Evolutionary conservation across 23 tunicate genomes (phyloP).

Genomic region (Ciona savignyi): DNA sequence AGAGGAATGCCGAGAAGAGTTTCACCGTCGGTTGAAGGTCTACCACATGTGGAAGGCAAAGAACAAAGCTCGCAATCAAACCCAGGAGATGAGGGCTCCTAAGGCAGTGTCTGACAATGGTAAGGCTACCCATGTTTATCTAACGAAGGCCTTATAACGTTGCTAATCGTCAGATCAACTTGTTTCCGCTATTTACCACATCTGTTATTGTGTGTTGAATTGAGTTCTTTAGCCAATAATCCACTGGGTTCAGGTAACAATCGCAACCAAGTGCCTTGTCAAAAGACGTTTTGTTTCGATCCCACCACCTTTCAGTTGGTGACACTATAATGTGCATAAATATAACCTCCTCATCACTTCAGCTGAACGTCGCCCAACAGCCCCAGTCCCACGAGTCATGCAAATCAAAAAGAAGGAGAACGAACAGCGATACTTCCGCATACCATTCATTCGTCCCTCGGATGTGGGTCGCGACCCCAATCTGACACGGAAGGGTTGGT

Average conservation of each 20-base stretch:
- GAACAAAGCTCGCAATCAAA: conserved; percentile 66
- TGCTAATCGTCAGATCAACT: too few relatives aligned
- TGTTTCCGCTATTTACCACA: too few relatives aligned
- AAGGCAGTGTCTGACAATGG: conserved; percentile 54
- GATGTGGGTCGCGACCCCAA: conserved; percentile 50
- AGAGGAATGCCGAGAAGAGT: conserved; percentile 92
- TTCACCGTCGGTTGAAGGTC: conserved; percentile 90
- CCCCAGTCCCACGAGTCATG: conserved; percentile 4
- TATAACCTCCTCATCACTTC: neutral
- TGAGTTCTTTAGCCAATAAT: too few relatives aligned
- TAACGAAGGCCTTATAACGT: too few relatives aligned
- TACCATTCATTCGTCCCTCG: conserved; percentile 67
- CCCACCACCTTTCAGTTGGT: too few relatives aligned
- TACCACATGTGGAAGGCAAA: conserved; percentile 93
- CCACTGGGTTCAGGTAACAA: too few relatives aligned
- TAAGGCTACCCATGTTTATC: too few relatives aligned
- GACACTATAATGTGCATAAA: too few relatives aligned
- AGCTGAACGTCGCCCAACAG: neutral
- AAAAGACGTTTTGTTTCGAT: too few relatives aligned
- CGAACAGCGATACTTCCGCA: conserved; percentile 71
- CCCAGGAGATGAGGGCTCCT: conserved; percentile 77
- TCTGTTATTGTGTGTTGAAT: too few relatives aligned
- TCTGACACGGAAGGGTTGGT: conserved; percentile 77
- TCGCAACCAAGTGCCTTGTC: too few relatives aligned
- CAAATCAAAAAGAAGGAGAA: neutral